Evolutionary conservation across 2,113 vertebrate species (phyloP).

Genomic region (Tonatia bakeri): DNA sequence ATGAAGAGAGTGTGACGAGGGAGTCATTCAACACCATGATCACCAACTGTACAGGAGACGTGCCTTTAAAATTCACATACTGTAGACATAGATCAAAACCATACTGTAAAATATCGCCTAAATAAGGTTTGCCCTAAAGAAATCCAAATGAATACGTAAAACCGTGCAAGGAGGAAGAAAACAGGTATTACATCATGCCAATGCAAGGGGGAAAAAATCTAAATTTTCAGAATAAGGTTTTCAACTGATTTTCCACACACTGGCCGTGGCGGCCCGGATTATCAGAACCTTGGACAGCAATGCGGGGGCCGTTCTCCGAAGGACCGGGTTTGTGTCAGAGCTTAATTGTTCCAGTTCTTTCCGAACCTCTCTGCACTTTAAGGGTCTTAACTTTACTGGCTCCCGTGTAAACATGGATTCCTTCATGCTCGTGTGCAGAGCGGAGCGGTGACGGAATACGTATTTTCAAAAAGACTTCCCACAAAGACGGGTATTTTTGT

Average conservation of each 20-base stretch:
- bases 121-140: background rate
- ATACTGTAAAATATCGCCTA: background rate
- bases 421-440: background rate
- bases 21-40: background rate
- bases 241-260: rapidly evolving
- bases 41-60: rapidly evolving
- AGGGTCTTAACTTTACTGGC: background rate
- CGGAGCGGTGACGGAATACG: too few species aligned
- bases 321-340: background rate
- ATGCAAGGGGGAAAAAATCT: background rate
- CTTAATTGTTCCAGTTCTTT: too few species aligned
- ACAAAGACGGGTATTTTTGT: background rate
- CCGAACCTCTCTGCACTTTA: background rate
- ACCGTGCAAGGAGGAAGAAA: background rate
- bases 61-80: background rate
- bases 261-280: rapidly evolving
- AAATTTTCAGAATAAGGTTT: background rate
- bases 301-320: rapidly evolving
- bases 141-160: background rate
- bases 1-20: background rate
- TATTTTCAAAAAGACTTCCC: background rate
- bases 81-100: background rate
- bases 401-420: background rate
- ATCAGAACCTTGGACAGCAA: constrained; percentile 85
- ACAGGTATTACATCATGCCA: background rate